Evolutionary conservation across 2,888 invertebrate species (phyloP), one percentile per base, ranked within the genome.

Genomic region (Ypsolopha scabrella): DNA sequence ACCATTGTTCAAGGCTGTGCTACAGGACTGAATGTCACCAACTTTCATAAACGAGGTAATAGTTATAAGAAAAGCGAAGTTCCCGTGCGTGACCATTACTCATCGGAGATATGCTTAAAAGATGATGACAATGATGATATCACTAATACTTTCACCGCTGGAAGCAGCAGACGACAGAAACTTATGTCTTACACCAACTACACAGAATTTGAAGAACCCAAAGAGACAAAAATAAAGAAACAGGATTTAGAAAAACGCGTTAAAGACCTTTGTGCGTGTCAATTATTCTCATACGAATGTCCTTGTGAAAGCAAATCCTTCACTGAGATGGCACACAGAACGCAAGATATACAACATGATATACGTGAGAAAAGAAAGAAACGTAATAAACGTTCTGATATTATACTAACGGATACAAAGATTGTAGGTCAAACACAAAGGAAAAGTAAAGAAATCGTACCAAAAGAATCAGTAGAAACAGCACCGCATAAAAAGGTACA

Each of bases 171-270:
- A 4, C 24, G 61, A 7, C 76, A 77, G 59, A 78, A 73, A 50
- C 69, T 72, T 65, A 77, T 76, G 75, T 78, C 75, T 0, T 76
- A 67, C 58, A 68, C 73, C 45, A 80, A 81, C 59, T 79, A 77
- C 7, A 72, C 75, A 1, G 78, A 77, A 39, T 69, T 67, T 55
- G 70, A 69, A 6, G 74, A 70, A 52, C 70, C 73, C n/a, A 55
- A 61, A 37, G 51, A 24, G 24, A 24, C 58, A n/a, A 69, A 73
- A 59, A 67, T 71, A 51, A 73, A 67, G 52, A 74, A 67, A 53
- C 75, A 73, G 59, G 68, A 73, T 8, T 63, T 55, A 33, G 65
- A 64, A 1, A 71, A 71, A 51, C 67, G 65, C 9, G 67, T 57
- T 6, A 74, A 76, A 57, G 67, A 78, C 53, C 78, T 78, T 6